A percentile compares a stretch with the other conserved stretches of the same genome.
These are phyloP conservation scores for Lanius collurio DNA, from an alignment of 2,113 vertebrate genomes.

Conservation along the genomic window DNA sequence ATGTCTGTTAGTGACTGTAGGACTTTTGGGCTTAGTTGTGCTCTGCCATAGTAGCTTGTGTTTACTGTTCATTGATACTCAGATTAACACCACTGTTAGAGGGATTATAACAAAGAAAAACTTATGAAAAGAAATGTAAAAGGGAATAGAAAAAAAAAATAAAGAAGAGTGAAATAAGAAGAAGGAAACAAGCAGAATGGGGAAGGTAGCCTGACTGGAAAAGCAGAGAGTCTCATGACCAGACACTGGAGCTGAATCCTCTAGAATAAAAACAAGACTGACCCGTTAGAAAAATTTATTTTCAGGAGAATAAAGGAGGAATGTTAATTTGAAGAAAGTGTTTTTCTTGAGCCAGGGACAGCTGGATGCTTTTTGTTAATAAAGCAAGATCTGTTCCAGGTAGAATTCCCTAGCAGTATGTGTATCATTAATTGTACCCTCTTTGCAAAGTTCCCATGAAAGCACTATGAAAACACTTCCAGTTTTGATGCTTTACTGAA, in stretches of 20 bases:
- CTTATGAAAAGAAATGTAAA: background rate
- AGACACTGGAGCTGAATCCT: background rate
- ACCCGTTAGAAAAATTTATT: background rate
- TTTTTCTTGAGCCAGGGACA: background rate
- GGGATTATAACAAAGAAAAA: background rate
- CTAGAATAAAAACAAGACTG: background rate
- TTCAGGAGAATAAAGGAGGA: background rate
- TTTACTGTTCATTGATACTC: background rate
- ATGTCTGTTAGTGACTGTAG: background rate
- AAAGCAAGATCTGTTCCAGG: background rate
- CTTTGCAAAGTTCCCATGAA: background rate
- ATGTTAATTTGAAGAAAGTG: background rate
- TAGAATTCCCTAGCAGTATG: background rate
- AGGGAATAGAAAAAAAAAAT: background rate
- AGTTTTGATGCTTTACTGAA: slow-evolving; percentile 15
- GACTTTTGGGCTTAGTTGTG: background rate
- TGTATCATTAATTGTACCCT: background rate
- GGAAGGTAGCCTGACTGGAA: background rate
- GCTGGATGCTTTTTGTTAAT: background rate
- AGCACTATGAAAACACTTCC: background rate
- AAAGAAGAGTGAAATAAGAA: background rate
- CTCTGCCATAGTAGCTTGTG: background rate
- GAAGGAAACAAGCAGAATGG: background rate
- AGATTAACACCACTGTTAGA: background rate
- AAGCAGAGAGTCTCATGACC: background rate